Conservation (phyloP, 2,797 vertebrate species). For the Glyptemys insculpta region DNA sequence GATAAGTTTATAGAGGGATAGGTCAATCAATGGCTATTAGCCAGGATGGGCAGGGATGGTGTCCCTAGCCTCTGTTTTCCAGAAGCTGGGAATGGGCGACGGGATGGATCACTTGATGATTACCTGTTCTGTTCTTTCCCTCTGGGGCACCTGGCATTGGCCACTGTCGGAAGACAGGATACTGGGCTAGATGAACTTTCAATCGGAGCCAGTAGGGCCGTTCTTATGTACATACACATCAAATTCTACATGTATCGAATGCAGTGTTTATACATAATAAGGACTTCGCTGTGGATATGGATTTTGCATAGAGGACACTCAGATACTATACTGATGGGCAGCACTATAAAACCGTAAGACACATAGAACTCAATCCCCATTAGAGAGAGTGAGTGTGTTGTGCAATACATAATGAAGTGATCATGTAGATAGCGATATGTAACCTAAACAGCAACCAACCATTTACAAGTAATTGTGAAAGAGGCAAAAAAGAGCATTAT, state of each 20-base stretch:
- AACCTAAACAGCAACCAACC: background rate
- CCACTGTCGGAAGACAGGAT: no score
- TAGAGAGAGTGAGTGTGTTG: background rate
- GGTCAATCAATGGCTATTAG: no score
- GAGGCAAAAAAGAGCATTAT: background rate
- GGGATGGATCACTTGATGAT: no score
- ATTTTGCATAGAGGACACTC: background rate
- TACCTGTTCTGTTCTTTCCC: no score
- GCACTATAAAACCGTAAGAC: background rate
- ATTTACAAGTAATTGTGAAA: background rate
- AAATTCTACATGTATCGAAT: background rate
- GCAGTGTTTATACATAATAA: background rate
- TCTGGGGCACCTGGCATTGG: no score
- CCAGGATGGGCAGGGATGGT: no score
- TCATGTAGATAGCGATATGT: background rate
- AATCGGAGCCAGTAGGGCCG: no score
- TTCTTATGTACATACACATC: background rate
- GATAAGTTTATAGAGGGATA: no score
- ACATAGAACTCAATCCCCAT: background rate
- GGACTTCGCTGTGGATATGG: background rate
- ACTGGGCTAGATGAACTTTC: no score
- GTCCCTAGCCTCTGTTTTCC: no score
- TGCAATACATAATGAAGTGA: background rate
- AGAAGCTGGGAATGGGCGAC: no score
- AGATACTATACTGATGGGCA: background rate